Percentiles rank a stretch among this genome's conserved stretches.
phyloP scores from a whole-genome alignment of 1,140 invertebrate species.

The Drosophila ficusphila region DNA sequence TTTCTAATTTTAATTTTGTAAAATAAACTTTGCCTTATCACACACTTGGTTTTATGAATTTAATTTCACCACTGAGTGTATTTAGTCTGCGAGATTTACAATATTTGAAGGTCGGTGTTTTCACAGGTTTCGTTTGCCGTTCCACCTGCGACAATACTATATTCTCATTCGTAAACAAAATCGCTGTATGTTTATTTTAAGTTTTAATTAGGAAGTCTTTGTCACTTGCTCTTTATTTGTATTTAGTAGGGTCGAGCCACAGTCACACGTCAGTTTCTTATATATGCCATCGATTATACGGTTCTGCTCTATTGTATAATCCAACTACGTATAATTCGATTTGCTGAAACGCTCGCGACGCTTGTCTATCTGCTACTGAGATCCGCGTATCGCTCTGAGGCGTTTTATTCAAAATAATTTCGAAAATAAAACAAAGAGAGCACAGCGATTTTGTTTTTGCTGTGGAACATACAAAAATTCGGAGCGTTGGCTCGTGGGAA shows the following conservation, averaged over 20 bases:
- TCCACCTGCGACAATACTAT: constrained; percentile 29
- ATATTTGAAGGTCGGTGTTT: constrained; percentile 57
- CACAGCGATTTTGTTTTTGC: constrained; percentile 8
- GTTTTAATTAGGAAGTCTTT: constrained; percentile 54
- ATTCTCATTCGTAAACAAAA: constrained; percentile 32
- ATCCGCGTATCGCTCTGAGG: constrained; percentile 38
- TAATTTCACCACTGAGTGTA: constrained; percentile 33
- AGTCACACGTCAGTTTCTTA: constrained; percentile 23
- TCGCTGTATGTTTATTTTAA: constrained; percentile 5
- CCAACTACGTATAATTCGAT: constrained; percentile 25
- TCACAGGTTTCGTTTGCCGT: constrained; percentile 12
- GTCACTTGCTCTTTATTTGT: constrained; percentile 32
- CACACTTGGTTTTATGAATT: constrained; percentile 4
- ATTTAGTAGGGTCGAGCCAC: constrained; percentile 21
- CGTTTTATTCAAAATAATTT: constrained; percentile 67
- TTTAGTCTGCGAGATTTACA: constrained; percentile 18
- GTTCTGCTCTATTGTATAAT: constrained; percentile 30
- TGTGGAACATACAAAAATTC: constrained; percentile 23
- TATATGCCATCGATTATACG: constrained; percentile 42
- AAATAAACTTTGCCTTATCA: constrained; percentile 1
- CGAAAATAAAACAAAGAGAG: constrained; percentile 63
- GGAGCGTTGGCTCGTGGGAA: constrained; percentile 44
- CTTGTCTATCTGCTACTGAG: constrained; percentile 69
- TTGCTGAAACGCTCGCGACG: constrained; percentile 66
- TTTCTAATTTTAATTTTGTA: background rate